Base-by-base conservation (phyloP, 2,113 vertebrate species). In the Misgurnus anguillicaudatus region DNA sequence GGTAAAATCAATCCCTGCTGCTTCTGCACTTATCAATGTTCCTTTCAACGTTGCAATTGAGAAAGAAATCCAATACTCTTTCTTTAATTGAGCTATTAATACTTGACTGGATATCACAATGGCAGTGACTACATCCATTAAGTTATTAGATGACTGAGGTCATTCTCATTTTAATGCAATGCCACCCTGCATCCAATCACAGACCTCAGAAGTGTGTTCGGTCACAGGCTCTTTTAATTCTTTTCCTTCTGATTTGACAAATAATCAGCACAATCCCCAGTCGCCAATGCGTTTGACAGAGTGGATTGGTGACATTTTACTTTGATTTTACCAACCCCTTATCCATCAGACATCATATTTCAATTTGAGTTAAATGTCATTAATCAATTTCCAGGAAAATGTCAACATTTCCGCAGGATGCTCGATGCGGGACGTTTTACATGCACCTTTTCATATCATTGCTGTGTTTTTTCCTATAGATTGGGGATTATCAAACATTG, bases 61-160 rank as follows among this genome's bases (percentile, higher is more conserved):
- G 65, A 81, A 68, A 78, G 73, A 79, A 82, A 79, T 79, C 81
- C 73, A 62, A 81, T 77, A 70, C 65, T 69, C 80, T 62, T 76
- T 76, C 47, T 76, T 76, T 76, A 76, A 76, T 67, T 79, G 76
- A 79, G 70, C 76, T 78, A 78, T 82, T 78, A 82, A 73, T 78
- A 66, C 75, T 16, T 51, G 17, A 31, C 55, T 78, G 64, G 62
- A 75, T 74, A 62, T 75, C 76, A 53, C 60, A 74, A 74, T 82
- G 41, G 65, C 64, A 79, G 55, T 39, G 48, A 38, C 76, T 66
- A 19, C 73, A 76, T 45, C 31, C 73, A 76, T 64, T 63, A 76
- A 76, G 60, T 38, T 76, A 64, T 76, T 63, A 38, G 73, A 76
- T 64, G 73, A 60, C 61, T 64, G 73, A 76, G 61, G 73, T 76